phyloP scores from a whole-genome alignment of 2,113 vertebrate genomes.

The Echinops telfairi region DNA sequence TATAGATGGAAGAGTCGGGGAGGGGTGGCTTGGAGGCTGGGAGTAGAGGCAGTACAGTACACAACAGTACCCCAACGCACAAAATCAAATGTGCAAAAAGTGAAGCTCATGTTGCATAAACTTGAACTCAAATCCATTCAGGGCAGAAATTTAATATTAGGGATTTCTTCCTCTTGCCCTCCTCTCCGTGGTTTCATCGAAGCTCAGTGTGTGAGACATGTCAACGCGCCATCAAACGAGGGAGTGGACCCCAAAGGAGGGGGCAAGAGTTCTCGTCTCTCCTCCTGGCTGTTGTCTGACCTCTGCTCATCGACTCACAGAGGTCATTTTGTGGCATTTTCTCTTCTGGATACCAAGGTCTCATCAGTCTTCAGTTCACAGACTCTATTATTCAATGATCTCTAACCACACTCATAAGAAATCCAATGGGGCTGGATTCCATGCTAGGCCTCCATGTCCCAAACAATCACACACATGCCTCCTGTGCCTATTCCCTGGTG shows the following conservation, averaged over 20 bases:
- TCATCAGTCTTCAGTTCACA: background rate
- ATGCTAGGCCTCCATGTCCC: background rate
- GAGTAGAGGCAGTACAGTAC: background rate
- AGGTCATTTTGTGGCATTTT: background rate
- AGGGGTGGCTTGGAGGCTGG: too few relatives aligned
- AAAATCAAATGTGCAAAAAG: background rate
- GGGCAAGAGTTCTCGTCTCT: background rate
- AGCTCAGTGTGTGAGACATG: background rate
- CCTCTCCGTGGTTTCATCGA: background rate
- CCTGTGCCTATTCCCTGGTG: background rate
- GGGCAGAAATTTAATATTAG: background rate
- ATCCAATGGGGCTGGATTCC: background rate
- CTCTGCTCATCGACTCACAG: background rate
- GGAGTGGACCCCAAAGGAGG: background rate
- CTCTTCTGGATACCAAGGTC: background rate
- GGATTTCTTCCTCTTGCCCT: background rate
- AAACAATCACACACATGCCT: background rate
- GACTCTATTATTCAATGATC: background rate
- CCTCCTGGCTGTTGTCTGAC: too few relatives aligned
- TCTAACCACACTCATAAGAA: background rate
- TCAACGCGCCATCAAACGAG: background rate
- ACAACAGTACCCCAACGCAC: background rate
- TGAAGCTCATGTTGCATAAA: constrained; percentile 9
- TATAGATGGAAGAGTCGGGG: background rate
- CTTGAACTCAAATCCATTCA: background rate